phyloP scores from a whole-genome alignment of 2,113 vertebrate genomes.

The Oriolus oriolus region DNA sequence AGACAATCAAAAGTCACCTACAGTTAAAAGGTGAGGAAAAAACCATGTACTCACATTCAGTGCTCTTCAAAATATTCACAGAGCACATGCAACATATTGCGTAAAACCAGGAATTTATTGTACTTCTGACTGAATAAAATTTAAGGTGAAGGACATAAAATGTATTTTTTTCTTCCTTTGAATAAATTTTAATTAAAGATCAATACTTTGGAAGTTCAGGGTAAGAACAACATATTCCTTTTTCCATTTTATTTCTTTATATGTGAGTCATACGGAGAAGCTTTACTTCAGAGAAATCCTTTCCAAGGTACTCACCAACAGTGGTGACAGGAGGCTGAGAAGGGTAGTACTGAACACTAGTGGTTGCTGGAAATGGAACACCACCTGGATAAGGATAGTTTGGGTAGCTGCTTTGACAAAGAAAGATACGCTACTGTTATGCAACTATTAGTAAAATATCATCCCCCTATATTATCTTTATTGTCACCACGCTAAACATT shows the following conservation, averaged over 20 bases:
- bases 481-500: background rate
- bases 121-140: background rate
- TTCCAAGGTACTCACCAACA: constrained; percentile 82
- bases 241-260: background rate
- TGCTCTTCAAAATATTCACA: background rate
- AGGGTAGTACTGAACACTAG: constrained; percentile 84
- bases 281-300: background rate
- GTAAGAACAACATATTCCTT: background rate
- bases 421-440: background rate
- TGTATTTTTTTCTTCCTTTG: background rate
- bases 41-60: background rate
- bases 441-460: background rate
- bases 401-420: constrained; percentile 81
- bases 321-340: constrained; percentile 85
- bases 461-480: background rate
- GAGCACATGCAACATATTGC: background rate
- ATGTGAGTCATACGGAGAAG: background rate
- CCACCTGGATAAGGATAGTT: constrained; percentile 85
- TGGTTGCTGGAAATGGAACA: constrained; percentile 84
- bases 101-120: background rate
- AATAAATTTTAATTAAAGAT: background rate
- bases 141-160: background rate
- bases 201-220: background rate
- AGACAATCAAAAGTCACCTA: background rate
- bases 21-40: background rate